phyloP scores from a whole-genome alignment of 2,113 vertebrate genomes.

The Syngnathoides biaculeatus region DNA sequence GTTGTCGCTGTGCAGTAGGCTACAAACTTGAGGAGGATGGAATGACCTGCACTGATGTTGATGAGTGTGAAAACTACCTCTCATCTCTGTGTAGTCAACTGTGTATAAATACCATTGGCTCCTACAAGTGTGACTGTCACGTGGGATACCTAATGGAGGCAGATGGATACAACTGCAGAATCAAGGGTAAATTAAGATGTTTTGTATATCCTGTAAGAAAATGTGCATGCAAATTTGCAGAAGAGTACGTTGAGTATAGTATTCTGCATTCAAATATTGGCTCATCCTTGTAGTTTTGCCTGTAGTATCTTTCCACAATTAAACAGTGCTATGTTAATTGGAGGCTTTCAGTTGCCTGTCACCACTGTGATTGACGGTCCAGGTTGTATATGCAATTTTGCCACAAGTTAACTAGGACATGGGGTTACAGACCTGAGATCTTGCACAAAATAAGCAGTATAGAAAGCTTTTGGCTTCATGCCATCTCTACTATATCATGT shows the following conservation, averaged over 20 bases:
- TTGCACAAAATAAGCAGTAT: too few relatives aligned
- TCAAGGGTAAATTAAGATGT: slow-evolving; percentile 68
- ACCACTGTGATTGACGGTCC: too few relatives aligned
- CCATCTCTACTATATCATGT: background rate
- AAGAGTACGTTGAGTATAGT: background rate
- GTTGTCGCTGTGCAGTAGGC: slow-evolving; percentile 77
- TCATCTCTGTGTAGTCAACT: slow-evolving; percentile 78
- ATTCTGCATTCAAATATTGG: background rate
- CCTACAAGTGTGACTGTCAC: slow-evolving; percentile 80
- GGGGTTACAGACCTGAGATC: background rate
- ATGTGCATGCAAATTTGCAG: background rate
- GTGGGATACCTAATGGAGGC: slow-evolving; percentile 79
- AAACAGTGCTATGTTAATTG: background rate
- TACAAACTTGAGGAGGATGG: slow-evolving; percentile 66
- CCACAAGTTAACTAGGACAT: background rate
- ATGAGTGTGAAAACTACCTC: slow-evolving; percentile 71
- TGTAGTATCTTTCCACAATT: background rate
- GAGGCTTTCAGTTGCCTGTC: background rate
- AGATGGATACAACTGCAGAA: slow-evolving; percentile 75
- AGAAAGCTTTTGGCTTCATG: background rate
- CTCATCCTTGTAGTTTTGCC: background rate
- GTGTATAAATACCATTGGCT: slow-evolving; percentile 78
- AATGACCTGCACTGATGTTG: slow-evolving; percentile 73
- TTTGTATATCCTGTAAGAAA: background rate
- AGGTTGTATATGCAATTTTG: too few relatives aligned